These are phyloP conservation scores for Turnix velox DNA, from an alignment of 2,113 vertebrate genomes.

Conservation along the genomic window DNA sequence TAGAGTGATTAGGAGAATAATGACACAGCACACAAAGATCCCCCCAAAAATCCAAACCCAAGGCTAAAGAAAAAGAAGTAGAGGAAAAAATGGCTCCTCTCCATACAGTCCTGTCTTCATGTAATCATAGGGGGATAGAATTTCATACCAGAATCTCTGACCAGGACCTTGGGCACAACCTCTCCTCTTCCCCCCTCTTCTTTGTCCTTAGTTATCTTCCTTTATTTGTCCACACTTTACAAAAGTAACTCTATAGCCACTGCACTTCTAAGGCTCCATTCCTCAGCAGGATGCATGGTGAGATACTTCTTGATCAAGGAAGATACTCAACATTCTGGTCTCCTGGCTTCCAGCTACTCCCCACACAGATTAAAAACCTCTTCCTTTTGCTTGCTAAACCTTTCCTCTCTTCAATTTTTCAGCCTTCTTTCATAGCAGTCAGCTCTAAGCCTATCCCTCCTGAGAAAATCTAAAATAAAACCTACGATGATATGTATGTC, in stretches of 20 bases:
- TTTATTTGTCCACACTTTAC: not conserved
- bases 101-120: not conserved
- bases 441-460: not conserved
- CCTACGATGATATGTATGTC: not conserved
- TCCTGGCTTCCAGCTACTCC: not conserved
- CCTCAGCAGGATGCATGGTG: not conserved
- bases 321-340: not conserved
- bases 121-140: not conserved
- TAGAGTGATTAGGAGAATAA: not conserved
- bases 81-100: not conserved
- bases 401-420: not conserved
- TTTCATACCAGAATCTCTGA: not conserved
- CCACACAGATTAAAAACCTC: not conserved
- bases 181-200: not conserved
- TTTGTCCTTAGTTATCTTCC: not conserved
- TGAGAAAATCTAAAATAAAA: conserved; percentile 46
- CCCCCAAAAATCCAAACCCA: not conserved
- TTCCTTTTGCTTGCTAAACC: not conserved
- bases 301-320: not conserved
- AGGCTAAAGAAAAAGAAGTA: not conserved
- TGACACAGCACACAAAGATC: not conserved
- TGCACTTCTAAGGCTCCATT: not conserved
- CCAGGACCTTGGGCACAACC: not conserved
- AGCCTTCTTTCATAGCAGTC: not conserved
- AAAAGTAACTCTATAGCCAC: not conserved